A percentile compares a stretch with the other conserved stretches of the same genome.
Evolutionary conservation across 2,113 vertebrate genomes (phyloP).

Genomic region (Mesocricetus auratus): DNA sequence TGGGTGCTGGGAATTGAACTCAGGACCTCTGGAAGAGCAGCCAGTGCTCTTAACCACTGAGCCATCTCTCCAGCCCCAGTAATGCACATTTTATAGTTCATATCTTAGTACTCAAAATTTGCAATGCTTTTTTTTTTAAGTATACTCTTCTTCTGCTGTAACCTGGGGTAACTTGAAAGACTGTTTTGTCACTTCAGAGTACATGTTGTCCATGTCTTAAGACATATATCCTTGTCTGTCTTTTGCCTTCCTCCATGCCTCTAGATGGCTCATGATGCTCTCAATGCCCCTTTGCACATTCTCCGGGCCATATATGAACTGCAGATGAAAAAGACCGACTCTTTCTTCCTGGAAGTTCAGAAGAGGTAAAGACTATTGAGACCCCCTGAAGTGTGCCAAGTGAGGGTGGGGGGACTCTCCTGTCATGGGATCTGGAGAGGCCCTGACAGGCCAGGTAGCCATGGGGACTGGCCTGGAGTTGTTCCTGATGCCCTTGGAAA

Average conservation of each 20-base stretch:
- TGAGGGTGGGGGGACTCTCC: neutral
- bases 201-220: neutral
- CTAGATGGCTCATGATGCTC: constrained; percentile 97
- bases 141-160: neutral
- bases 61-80: neutral
- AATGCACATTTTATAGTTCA: neutral
- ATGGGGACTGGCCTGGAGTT: neutral
- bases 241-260: neutral
- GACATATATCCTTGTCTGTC: neutral
- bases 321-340: constrained; percentile 97
- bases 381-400: rapidly evolving
- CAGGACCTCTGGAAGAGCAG: neutral
- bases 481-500: constrained; percentile 7
- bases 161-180: neutral
- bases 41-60: neutral
- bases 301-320: constrained; percentile 97
- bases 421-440: neutral
- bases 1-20: neutral
- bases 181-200: neutral
- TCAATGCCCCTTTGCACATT: constrained; percentile 96
- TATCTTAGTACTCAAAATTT: constrained; percentile 7
- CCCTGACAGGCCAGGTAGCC: neutral
- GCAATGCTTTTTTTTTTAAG: neutral
- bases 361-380: constrained; percentile 89
- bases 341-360: constrained; percentile 97